Conservation (phyloP, 2,888 invertebrate species). For the Trachelus iudaicus region DNA sequence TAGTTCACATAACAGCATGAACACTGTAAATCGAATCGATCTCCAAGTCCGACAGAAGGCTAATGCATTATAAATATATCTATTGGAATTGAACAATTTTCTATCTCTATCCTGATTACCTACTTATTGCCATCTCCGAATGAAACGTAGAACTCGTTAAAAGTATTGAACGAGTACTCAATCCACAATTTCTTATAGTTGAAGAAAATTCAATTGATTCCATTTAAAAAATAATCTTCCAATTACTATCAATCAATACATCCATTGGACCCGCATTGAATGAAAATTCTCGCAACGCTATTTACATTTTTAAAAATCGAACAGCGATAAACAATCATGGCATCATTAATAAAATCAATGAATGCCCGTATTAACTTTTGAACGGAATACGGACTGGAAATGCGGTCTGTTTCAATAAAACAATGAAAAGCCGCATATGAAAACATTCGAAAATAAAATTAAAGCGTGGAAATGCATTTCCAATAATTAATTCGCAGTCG, state of each 20-base stretch:
- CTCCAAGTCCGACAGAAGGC: not conserved
- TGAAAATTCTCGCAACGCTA: not conserved
- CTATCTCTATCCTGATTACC: not conserved
- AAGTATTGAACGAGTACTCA: not conserved
- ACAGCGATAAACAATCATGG: not conserved
- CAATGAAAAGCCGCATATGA: not conserved
- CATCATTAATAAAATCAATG: not conserved
- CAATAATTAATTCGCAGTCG: not conserved
- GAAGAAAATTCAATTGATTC: not conserved
- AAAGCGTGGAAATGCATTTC: not conserved
- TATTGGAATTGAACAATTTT: not conserved
- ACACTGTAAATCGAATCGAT: not conserved
- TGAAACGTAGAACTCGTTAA: not conserved
- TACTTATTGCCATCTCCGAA: not conserved
- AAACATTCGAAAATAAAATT: not conserved
- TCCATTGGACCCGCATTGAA: not conserved
- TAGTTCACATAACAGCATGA: not conserved
- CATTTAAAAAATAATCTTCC: not conserved
- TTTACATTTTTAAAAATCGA: not conserved
- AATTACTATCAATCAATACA: not conserved
- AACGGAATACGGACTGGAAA: not conserved
- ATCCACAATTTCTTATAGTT: not conserved
- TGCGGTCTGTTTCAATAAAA: not conserved
- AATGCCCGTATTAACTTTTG: not conserved
- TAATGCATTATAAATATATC: not conserved